These are phyloP conservation scores for Neocrepidodera transversa DNA, from an alignment of 2,888 invertebrate species.

Conservation along the genomic window DNA sequence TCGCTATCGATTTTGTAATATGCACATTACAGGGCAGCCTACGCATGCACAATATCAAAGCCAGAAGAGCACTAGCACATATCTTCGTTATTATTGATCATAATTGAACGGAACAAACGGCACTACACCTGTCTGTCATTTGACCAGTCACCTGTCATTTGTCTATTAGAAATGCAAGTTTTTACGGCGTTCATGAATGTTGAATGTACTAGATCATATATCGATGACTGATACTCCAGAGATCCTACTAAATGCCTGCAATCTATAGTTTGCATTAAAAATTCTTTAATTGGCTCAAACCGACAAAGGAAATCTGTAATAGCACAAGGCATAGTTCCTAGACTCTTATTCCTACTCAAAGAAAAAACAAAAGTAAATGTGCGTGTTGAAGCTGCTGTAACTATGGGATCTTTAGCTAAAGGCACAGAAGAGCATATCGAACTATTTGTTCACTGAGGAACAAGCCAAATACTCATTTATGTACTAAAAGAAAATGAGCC, in stretches of 20 bases:
- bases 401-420: constrained; percentile 88
- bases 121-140: too few relatives aligned
- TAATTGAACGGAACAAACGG: too few relatives aligned
- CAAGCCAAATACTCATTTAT: constrained; percentile 77
- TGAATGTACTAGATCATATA: constrained; percentile 81
- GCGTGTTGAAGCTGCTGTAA: constrained; percentile 82
- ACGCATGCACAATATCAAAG: too few relatives aligned
- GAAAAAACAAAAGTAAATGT: constrained; percentile 73
- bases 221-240: constrained; percentile 81
- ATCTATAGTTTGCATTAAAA: constrained; percentile 83
- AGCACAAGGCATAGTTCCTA: constrained; percentile 85
- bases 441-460: constrained; percentile 78
- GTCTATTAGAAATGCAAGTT: constrained; percentile 58
- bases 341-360: constrained; percentile 77
- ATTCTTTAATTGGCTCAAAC: constrained; percentile 94
- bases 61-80: too few relatives aligned
- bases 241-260: constrained; percentile 72
- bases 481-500: constrained; percentile 69
- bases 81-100: too few relatives aligned
- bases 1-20: too few relatives aligned
- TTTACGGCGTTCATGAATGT: constrained; percentile 74
- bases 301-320: constrained; percentile 87
- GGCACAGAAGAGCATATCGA: constrained; percentile 83
- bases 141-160: too few relatives aligned
- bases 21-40: too few relatives aligned